Percentiles rank a stretch among this genome's conserved stretches.
phyloP scores from a whole-genome alignment of 92 coral and sea anemone genomes.

The Micromussa lordhowensis region DNA sequence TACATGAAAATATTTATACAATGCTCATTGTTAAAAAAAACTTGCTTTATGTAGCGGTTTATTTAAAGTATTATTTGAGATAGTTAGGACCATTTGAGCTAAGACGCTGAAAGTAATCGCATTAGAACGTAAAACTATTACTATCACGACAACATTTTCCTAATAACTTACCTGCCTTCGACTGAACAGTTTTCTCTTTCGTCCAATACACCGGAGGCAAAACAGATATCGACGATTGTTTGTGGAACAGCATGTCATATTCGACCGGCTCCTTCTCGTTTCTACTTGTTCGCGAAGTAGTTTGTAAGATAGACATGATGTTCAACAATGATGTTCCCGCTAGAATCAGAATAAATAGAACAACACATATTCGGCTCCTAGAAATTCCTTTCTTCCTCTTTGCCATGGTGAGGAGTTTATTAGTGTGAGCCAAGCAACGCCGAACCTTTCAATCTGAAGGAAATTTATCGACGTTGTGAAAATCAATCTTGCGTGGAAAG shows the following conservation, averaged over 20 bases:
- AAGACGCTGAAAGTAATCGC: background rate
- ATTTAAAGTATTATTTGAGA: no score
- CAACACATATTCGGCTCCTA: background rate
- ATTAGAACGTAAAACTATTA: background rate
- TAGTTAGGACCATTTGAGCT: no score
- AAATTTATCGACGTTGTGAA: background rate
- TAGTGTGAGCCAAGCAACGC: no score
- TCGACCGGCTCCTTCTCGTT: background rate
- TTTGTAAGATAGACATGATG: constrained; percentile 13
- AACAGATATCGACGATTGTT: background rate
- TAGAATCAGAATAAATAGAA: background rate
- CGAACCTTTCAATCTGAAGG: background rate
- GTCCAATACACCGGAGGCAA: constrained; percentile 17
- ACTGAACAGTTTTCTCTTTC: background rate
- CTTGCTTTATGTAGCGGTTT: no score
- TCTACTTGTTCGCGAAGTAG: constrained; percentile 2
- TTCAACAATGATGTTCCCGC: constrained; percentile 25
- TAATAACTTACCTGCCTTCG: constrained; percentile 11
- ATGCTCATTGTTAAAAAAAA: no score
- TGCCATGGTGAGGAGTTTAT: constrained; percentile 1
- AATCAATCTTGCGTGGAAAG: background rate
- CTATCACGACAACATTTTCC: background rate
- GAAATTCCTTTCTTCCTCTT: background rate
- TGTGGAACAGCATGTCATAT: background rate
- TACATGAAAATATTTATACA: no score